Evolutionary conservation across 2,888 invertebrate genomes (phyloP).

Genomic region (Meghimatium bilineatum): DNA sequence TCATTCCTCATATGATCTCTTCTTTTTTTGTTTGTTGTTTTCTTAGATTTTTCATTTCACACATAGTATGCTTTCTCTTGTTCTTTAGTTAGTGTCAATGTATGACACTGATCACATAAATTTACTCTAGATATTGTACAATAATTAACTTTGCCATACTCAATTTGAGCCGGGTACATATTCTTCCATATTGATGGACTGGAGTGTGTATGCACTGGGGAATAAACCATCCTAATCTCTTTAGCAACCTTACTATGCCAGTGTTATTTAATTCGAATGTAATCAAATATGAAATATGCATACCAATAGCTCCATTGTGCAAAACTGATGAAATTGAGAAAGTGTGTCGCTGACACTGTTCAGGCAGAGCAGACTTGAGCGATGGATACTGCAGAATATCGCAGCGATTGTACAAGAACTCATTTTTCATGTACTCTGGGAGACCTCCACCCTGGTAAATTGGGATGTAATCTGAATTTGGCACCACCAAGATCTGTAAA

Average conservation of each 20-base stretch:
- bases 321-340: conserved; percentile 91
- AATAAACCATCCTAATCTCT: too few species aligned
- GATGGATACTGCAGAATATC: conserved; percentile 85
- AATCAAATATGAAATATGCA: conserved; percentile 53
- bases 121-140: too few species aligned
- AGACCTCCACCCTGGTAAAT: conserved; percentile 84
- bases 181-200: too few species aligned
- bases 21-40: too few species aligned
- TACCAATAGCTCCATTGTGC: conserved; percentile 88
- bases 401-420: conserved; percentile 89
- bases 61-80: too few species aligned
- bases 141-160: too few species aligned
- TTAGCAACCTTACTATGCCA: neutral
- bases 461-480: conserved; percentile 81
- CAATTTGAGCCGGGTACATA: too few species aligned
- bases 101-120: too few species aligned
- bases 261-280: neutral
- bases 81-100: too few species aligned
- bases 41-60: too few species aligned
- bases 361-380: conserved; percentile 82
- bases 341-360: conserved; percentile 88
- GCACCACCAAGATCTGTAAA: conserved; percentile 85
- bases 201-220: too few species aligned
- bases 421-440: conserved; percentile 82
- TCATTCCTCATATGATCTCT: too few species aligned